These are phyloP conservation scores for Pelmatolapia mariae DNA, from an alignment of 2,113 vertebrate species.

Conservation along the genomic window DNA sequence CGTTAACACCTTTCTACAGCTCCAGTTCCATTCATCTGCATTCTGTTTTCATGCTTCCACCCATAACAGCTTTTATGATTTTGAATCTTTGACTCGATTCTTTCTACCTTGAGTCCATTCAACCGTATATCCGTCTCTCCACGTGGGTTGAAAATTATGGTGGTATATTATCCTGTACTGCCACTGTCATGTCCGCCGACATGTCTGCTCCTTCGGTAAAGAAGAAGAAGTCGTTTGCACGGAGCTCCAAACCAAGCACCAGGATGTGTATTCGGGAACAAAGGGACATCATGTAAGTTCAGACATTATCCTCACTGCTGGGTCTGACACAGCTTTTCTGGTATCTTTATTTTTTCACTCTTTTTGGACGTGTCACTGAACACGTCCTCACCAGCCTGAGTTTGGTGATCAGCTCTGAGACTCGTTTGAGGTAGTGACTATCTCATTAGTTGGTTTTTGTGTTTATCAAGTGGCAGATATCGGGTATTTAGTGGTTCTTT, in stretches of 20 bases:
- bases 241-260: constrained; percentile 12
- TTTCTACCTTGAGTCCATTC: not conserved
- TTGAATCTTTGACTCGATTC: not conserved
- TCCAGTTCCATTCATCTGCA: not conserved
- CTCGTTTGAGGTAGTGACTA: not conserved
- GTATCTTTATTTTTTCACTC: not conserved
- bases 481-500: not conserved
- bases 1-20: not conserved
- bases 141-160: constrained; percentile 22
- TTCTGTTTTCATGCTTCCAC: not conserved
- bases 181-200: constrained; percentile 12
- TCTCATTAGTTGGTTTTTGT: not conserved
- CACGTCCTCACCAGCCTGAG: not conserved
- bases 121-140: not conserved
- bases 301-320: not conserved
- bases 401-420: not conserved
- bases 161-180: not conserved
- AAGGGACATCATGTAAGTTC: constrained; percentile 55
- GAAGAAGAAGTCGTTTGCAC: constrained; percentile 44
- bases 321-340: not conserved
- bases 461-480: not conserved
- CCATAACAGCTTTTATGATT: not conserved
- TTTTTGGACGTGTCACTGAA: not conserved
- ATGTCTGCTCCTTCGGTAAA: constrained; percentile 47
- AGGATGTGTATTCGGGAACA: constrained; percentile 56